Evolutionary conservation across 2,113 vertebrate genomes (phyloP).

Genomic region (Cheilinus undulatus): DNA sequence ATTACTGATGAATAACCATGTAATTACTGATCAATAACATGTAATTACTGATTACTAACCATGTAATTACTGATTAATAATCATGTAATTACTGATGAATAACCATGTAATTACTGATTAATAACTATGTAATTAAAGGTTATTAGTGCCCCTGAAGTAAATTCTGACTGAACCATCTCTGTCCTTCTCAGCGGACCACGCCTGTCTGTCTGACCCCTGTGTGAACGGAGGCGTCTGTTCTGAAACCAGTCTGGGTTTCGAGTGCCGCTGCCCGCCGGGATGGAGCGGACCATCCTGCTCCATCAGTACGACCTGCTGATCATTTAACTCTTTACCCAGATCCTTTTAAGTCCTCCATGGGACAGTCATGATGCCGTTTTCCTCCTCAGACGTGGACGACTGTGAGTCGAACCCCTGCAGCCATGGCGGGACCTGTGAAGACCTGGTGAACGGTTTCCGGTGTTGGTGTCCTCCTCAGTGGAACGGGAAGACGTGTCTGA

Average conservation of each 20-base stretch:
- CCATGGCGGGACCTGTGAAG: conserved; percentile 91
- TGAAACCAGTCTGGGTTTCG: conserved; percentile 88
- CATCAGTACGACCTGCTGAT: conserved; percentile 82
- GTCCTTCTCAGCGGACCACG: conserved; percentile 85
- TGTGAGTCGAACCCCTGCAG: conserved; percentile 91
- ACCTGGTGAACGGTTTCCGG: conserved; percentile 90
- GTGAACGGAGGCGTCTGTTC: conserved; percentile 88
- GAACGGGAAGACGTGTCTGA: conserved; percentile 93
- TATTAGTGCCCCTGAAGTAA: too few relatives aligned
- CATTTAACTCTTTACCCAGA: too few relatives aligned
- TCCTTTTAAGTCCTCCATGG: not conserved
- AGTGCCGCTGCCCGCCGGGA: conserved; percentile 88
- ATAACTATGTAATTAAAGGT: too few relatives aligned
- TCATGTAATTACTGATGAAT: too few relatives aligned
- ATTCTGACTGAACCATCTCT: not conserved
- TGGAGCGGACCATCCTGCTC: conserved; percentile 91
- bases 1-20: too few relatives aligned
- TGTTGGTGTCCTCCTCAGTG: conserved; percentile 92
- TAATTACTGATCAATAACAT: too few relatives aligned
- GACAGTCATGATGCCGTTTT: not conserved
- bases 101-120: too few relatives aligned
- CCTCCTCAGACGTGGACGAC: conserved; percentile 88
- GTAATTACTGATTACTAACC: too few relatives aligned
- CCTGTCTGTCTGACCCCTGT: conserved; percentile 92
- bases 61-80: too few relatives aligned